Conservation (phyloP, 1,140 invertebrate genomes). For the Drosophila trapezifrons region DNA sequence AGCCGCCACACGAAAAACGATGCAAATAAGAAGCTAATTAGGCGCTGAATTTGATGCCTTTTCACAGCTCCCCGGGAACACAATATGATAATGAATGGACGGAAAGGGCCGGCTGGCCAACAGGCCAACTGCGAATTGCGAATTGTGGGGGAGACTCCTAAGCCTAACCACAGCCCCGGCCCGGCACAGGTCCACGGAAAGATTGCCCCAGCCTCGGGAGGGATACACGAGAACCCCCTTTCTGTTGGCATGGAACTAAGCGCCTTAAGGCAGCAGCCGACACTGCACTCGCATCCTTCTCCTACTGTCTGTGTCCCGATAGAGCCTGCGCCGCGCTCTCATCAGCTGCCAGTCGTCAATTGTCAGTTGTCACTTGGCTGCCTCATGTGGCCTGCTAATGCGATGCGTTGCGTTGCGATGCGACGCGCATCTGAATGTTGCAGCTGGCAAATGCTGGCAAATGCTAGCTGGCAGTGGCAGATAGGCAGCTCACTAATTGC, state of each 20-base stretch:
- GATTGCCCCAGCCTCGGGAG: neutral
- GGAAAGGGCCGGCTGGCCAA: too few relatives aligned
- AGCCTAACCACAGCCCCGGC: neutral
- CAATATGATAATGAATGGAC: conserved; percentile 32
- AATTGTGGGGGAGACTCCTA: neutral
- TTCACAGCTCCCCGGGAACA: conserved; percentile 17
- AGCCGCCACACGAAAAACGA: conserved; percentile 12
- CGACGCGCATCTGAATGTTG: conserved; percentile 68
- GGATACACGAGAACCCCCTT: too few relatives aligned
- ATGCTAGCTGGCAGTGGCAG: conserved; percentile 21
- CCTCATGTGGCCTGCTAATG: conserved; percentile 72
- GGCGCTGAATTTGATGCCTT: conserved; percentile 50
- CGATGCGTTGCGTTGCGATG: conserved; percentile 60
- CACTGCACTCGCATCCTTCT: neutral
- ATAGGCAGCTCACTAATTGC: conserved; percentile 44
- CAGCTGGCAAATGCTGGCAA: conserved; percentile 40
- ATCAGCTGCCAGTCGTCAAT: conserved; percentile 47
- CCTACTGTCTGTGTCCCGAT: neutral
- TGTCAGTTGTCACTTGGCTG: conserved; percentile 74
- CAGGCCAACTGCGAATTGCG: too few relatives aligned
- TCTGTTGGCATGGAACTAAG: conserved; percentile 29
- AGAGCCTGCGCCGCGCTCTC: conserved; percentile 10
- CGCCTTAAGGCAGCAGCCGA: conserved; percentile 35
- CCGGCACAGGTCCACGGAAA: too few relatives aligned
- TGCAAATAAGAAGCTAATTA: conserved; percentile 57